phyloP scores from a whole-genome alignment of 2,797 vertebrate genomes.

The Serranus cabrilla region DNA sequence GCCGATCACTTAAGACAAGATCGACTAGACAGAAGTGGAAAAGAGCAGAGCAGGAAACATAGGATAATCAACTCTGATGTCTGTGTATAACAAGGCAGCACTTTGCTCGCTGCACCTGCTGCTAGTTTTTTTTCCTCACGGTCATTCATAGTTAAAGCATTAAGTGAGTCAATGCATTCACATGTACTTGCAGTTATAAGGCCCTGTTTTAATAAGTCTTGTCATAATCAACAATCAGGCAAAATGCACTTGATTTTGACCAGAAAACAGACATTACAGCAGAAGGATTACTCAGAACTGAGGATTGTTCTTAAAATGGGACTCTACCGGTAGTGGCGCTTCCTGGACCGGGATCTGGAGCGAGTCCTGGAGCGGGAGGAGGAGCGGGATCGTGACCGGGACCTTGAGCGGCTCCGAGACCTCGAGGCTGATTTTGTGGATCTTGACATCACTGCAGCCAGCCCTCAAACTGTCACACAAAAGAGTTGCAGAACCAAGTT shows the following conservation, averaged over 20 bases:
- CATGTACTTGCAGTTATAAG: background rate
- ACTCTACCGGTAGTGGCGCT: slow-evolving; percentile 92
- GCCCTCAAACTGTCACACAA: slow-evolving; percentile 63
- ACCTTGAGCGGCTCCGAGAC: slow-evolving; percentile 92
- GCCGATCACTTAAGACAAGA: background rate
- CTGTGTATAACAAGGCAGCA: background rate
- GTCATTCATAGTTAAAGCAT: slow-evolving; percentile 11
- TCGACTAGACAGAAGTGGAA: background rate
- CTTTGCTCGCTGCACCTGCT: slow-evolving; percentile 38
- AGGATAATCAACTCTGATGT: slow-evolving; percentile 1
- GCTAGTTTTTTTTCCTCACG: slow-evolving; percentile 6
- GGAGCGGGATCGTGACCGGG: slow-evolving; percentile 90
- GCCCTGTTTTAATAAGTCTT: background rate
- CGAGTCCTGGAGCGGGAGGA: slow-evolving; percentile 91
- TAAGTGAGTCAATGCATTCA: background rate
- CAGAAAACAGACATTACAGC: background rate
- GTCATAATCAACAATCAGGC: background rate
- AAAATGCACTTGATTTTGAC: background rate
- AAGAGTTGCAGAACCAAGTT: slow-evolving; percentile 29
- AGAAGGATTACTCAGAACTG: background rate
- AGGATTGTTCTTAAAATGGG: background rate
- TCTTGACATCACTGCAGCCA: slow-evolving; percentile 92
- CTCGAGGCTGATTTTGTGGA: slow-evolving; percentile 93
- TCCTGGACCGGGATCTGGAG: slow-evolving; percentile 90
- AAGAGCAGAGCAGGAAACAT: background rate